phyloP scores from a whole-genome alignment of 2,113 vertebrate genomes.

The Prinia subflava region DNA sequence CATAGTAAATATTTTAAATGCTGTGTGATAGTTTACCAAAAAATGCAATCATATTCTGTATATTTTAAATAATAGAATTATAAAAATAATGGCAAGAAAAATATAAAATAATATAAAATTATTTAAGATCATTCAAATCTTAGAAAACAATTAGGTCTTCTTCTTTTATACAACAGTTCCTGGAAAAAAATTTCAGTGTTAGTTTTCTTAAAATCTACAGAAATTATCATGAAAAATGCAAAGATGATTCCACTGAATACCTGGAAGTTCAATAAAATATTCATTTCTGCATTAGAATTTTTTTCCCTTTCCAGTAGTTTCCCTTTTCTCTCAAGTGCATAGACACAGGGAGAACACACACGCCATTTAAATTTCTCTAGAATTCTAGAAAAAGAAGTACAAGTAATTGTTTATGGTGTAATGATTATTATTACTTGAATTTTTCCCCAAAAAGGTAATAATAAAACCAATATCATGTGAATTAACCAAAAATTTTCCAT shows the following conservation, averaged over 20 bases:
- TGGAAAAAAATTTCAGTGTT: not conserved
- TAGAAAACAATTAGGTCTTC: not conserved
- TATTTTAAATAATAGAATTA: not conserved
- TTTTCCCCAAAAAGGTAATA: not conserved
- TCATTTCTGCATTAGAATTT: not conserved
- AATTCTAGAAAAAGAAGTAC: not conserved
- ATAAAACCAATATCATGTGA: not conserved
- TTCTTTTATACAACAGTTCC: not conserved
- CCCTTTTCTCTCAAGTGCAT: not conserved
- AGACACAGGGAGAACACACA: not conserved
- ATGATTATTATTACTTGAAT: not conserved
- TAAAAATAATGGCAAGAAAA: not conserved
- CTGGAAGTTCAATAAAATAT: not conserved
- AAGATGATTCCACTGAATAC: not conserved
- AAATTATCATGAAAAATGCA: not conserved
- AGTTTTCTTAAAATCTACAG: not conserved
- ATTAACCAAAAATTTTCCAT: not conserved
- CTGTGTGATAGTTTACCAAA: not conserved
- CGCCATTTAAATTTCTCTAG: not conserved
- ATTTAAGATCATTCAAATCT: not conserved
- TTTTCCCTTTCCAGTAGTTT: not conserved
- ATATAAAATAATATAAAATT: not conserved
- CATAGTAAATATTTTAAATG: not conserved
- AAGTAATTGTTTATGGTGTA: not conserved
- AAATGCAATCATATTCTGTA: not conserved